These are phyloP conservation scores for Eidolon helvum DNA, from an alignment of 2,113 vertebrate species.

Conservation along the genomic window DNA sequence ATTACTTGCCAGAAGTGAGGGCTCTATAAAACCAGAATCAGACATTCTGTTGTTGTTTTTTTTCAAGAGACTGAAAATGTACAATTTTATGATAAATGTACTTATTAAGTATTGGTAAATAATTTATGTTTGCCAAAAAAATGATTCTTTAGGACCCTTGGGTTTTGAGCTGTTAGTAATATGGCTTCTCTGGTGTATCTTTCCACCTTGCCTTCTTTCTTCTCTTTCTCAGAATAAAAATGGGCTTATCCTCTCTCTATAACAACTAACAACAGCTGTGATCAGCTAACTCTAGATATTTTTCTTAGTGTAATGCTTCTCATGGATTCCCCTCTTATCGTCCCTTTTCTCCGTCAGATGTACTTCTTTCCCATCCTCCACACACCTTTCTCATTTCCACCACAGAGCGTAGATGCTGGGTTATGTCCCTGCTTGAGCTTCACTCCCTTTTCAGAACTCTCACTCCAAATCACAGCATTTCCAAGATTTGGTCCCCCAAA, in stretches of 20 bases:
- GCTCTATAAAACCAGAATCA: neutral
- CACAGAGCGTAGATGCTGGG: neutral
- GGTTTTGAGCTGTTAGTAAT: neutral
- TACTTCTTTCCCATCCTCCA: neutral
- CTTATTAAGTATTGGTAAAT: neutral
- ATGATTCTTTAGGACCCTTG: neutral
- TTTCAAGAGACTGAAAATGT: neutral
- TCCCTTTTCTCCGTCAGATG: neutral
- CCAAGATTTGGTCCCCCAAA: neutral
- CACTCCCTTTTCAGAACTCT: neutral
- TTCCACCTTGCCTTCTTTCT: neutral
- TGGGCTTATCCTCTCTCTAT: neutral
- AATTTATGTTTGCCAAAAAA: neutral
- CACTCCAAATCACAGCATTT: neutral
- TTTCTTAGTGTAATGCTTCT: neutral
- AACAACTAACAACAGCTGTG: neutral
- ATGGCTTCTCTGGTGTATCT: neutral
- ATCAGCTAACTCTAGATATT: neutral
- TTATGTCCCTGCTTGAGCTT: neutral
- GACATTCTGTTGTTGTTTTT: neutral
- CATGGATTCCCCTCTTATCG: accelerated
- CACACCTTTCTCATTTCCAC: neutral
- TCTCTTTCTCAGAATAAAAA: neutral
- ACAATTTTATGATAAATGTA: neutral
- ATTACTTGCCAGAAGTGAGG: neutral